These are phyloP conservation scores for Tanypteryx hageni DNA, from an alignment of 2,888 invertebrate species.

Conservation along the genomic window DNA sequence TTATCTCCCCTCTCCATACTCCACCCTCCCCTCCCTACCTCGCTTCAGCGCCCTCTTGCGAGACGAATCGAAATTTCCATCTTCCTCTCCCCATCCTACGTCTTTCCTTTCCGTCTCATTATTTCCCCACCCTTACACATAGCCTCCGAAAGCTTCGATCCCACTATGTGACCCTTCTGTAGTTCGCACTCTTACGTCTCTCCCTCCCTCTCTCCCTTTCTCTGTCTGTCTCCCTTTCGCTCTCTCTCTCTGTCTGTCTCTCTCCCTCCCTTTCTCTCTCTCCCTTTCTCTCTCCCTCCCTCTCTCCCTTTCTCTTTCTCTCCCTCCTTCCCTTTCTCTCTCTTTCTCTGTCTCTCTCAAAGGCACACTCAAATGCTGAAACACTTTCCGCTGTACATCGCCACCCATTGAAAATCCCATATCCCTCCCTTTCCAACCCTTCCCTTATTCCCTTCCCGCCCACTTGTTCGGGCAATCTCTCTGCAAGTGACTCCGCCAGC, in stretches of 20 bases:
- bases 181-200: neutral
- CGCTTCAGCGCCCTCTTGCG: constrained; percentile 21
- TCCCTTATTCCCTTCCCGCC: no score
- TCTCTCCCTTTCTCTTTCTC: no score
- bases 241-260: neutral
- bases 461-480: no score
- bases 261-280: no score
- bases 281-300: neutral
- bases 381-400: constrained; percentile 5
- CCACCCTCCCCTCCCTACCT: neutral
- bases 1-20: neutral
- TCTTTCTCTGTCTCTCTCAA: neutral
- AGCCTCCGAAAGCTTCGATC: neutral
- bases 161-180: neutral
- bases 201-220: no score
- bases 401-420: neutral
- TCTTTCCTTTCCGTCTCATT: neutral
- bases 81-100: no score
- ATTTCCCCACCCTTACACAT: neutral
- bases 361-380: neutral
- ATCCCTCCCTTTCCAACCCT: no score
- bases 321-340: no score
- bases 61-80: constrained; percentile 42
- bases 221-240: no score
- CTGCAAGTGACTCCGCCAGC: neutral